Evolutionary conservation across 2,113 vertebrate species (phyloP).

Genomic region (Sporophila hypoxantha): DNA sequence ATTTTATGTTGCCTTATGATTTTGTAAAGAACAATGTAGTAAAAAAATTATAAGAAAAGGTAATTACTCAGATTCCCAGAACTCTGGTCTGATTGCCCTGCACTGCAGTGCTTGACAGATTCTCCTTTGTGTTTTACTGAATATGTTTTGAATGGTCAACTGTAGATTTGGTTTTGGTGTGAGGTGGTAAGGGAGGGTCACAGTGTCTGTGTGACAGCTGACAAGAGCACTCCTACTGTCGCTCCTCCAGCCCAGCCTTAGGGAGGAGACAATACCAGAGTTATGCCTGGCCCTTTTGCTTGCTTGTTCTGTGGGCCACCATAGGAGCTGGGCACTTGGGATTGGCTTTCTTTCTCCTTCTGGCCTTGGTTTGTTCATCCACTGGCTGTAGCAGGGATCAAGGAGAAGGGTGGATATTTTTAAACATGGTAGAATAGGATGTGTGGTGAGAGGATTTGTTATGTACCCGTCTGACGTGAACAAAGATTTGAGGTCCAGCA

Average conservation of each 20-base stretch:
- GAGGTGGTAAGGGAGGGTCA: neutral
- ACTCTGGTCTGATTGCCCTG: neutral
- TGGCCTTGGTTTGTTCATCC: neutral
- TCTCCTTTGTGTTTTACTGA: neutral
- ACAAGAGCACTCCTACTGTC: neutral
- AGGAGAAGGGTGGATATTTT: neutral
- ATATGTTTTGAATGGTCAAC: neutral
- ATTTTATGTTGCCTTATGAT: neutral
- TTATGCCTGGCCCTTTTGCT: neutral
- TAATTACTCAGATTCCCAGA: neutral
- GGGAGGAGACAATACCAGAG: neutral
- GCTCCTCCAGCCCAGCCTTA: fast-evolving
- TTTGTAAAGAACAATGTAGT: neutral
- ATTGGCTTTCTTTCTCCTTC: neutral
- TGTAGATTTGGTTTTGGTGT: neutral
- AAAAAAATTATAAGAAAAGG: neutral
- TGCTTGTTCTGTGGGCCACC: neutral
- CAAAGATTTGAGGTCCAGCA: neutral
- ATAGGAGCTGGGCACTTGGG: neutral
- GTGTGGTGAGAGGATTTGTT: neutral
- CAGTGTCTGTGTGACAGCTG: neutral
- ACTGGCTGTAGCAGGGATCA: neutral
- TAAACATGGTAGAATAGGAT: neutral
- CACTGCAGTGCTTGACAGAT: neutral
- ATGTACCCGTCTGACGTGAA: neutral